Percentiles rank a stretch among this genome's conserved stretches.
These are phyloP conservation scores for Trigoniulus corallinus DNA, from an alignment of 1,140 invertebrate genomes.

Conservation along the genomic window DNA sequence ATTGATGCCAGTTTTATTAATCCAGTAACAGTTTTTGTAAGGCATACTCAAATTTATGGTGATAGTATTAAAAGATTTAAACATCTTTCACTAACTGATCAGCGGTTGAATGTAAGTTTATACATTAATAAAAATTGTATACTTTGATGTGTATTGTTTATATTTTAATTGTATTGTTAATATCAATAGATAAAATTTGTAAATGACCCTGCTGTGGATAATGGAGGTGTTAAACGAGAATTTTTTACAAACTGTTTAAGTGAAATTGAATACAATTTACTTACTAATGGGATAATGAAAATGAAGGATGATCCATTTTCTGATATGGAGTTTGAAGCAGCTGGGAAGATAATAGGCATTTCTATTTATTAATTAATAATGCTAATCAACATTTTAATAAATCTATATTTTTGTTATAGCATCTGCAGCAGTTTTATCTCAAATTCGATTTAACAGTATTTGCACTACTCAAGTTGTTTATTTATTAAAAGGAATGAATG, in stretches of 20 bases:
- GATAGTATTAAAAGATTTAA: not conserved
- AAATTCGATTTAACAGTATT: not conserved
- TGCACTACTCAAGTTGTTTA: not conserved
- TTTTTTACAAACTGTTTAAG: not conserved
- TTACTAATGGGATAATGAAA: not conserved
- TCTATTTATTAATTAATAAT: not conserved
- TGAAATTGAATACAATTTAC: not conserved
- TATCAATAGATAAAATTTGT: not conserved
- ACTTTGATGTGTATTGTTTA: not conserved
- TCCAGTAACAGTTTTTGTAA: not conserved
- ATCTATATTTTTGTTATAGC: not conserved
- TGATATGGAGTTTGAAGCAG: not conserved
- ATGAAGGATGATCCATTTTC: not conserved
- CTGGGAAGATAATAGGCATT: not conserved
- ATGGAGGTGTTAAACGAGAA: not conserved
- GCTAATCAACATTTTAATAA: not conserved
- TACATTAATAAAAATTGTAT: not conserved
- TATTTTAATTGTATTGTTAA: not conserved
- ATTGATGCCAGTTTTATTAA: not conserved
- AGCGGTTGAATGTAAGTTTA: not conserved
- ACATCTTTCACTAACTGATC: not conserved
- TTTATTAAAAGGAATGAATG: not conserved
- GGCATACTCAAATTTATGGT: not conserved
- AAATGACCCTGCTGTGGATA: not conserved
- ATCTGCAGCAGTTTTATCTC: not conserved